Evolutionary conservation across 2,888 invertebrate genomes (phyloP).

Genomic region (Muschampia plurimacula): DNA sequence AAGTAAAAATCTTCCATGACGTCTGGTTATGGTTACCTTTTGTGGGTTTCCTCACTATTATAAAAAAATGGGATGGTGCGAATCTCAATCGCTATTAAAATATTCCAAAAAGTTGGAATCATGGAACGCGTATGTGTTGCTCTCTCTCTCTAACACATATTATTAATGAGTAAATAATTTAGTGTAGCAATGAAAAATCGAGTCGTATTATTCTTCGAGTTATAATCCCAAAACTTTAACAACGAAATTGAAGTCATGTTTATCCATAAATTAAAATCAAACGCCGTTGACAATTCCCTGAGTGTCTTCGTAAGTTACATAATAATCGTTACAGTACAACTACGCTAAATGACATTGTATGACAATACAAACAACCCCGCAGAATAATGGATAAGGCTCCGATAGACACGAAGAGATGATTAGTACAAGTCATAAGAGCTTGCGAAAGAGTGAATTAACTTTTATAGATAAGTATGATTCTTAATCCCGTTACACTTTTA

Average conservation of each 20-base stretch:
- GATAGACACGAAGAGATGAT: conserved; percentile 42
- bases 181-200: too few species aligned
- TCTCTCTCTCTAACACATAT: too few species aligned
- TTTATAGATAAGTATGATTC: too few species aligned
- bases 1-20: too few species aligned
- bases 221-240: background rate
- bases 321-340: conserved; percentile 40
- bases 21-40: too few species aligned
- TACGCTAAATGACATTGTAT: conserved; percentile 49
- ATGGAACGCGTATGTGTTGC: background rate
- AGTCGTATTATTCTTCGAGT: too few species aligned
- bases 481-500: too few species aligned
- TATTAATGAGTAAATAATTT: too few species aligned
- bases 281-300: conserved; percentile 27
- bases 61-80: too few species aligned
- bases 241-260: conserved; percentile 14
- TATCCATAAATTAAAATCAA: conserved; percentile 38
- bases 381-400: conserved; percentile 45
- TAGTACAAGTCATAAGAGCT: conserved; percentile 29
- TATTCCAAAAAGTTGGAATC: background rate
- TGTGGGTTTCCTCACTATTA: too few species aligned
- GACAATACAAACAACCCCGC: conserved; percentile 43
- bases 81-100: background rate
- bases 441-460: background rate
- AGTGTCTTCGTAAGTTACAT: conserved; percentile 36